Base-by-base conservation (phyloP, 2,888 invertebrate species). In the Pomacea canaliculata region DNA sequence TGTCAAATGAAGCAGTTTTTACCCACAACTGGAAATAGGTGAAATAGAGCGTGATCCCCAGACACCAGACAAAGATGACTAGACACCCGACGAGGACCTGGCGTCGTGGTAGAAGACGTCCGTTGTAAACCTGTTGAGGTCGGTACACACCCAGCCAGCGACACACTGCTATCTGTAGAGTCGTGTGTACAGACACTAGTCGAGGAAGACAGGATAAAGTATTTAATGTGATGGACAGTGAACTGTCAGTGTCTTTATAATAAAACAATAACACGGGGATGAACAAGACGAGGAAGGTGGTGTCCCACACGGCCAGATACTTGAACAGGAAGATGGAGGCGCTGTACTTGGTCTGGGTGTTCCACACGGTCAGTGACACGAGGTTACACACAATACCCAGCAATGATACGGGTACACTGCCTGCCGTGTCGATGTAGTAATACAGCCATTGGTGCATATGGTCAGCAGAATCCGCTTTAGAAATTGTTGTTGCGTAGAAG, bases 141-240 rank as follows among this genome's bases (percentile, higher is more conserved):
- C 71, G 16, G 18, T 48, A 23, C 23, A 71, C 71, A 13, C 63
- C 71, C 71, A 71, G 23, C 63, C 65, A 71, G 48, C 71, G 71
- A n/a, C 63, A 49, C 63, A 71, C 51, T 5, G 71, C 48, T 65
- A 71, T 51, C 37, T 63, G 63, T 16, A 71, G 65, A 2, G 65
- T 71, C 12, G 71, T 71, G 71, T 71, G 71, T 4, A 63, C 48
- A 1, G 71, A 71, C 63, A 71, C 71, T 1, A 62, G 63, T 8
- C 65, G 51, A 4, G 27, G 59, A n/a, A n/a, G 49, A 18, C 10
- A 18, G 1, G 9, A 23, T 0, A 1, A 8, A 12, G 56, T 56
- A 10, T 16, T 13, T 1, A 70, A 13, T 10, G 51, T 56, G 1
- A 56, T 16, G 1, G 10, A 2, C 51, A 56, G 4, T 7, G 51